Conservation (phyloP, 2,888 invertebrate species). For the Acanthosepion lycidas region DNA sequence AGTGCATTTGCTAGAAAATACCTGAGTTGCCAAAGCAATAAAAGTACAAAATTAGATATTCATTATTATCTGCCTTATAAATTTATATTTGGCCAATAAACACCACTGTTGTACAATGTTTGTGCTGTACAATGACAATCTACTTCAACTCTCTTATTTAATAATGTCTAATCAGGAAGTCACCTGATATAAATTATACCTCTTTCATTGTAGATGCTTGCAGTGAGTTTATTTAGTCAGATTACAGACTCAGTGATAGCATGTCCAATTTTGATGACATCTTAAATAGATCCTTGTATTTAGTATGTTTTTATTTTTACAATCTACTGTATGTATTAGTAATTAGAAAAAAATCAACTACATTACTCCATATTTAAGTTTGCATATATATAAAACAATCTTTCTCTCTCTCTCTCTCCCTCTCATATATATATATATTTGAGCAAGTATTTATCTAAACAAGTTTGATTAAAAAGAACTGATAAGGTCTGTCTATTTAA, state of each 20-base stretch:
- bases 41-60: background rate
- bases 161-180: background rate
- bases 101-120: slow-evolving; percentile 21
- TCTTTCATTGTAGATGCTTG: background rate
- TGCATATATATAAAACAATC: background rate
- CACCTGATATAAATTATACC: background rate
- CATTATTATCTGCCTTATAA: background rate
- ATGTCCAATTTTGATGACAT: background rate
- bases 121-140: background rate
- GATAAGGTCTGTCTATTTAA: too few relatives aligned
- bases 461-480: too few relatives aligned
- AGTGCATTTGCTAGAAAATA: background rate
- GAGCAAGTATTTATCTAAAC: too few relatives aligned
- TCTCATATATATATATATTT: too few relatives aligned
- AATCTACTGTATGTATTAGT: background rate
- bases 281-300: background rate
- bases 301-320: background rate
- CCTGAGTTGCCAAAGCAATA: background rate
- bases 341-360: background rate
- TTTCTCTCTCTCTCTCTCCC: background rate
- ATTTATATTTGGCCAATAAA: slow-evolving; percentile 1
- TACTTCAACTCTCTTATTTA: background rate
- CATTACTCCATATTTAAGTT: background rate
- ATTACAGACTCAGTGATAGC: background rate
- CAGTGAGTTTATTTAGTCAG: background rate